These are phyloP conservation scores for Drosophila parabipectinata DNA, from an alignment of 1,140 invertebrate genomes.

Conservation along the genomic window DNA sequence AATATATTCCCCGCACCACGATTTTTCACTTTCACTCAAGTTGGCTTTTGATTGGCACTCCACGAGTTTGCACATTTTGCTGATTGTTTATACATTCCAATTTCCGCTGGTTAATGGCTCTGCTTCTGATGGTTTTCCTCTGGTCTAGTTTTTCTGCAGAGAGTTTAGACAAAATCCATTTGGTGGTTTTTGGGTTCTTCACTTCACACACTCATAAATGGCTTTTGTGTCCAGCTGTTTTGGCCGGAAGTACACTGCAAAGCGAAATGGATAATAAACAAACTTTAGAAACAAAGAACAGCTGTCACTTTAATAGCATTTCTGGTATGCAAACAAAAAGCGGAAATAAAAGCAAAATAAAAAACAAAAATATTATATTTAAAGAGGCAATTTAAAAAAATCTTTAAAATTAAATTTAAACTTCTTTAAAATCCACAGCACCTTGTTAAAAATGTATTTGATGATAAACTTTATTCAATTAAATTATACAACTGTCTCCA, in stretches of 20 bases:
- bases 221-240: constrained; percentile 59
- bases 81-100: constrained; percentile 58
- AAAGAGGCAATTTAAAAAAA: too few species aligned
- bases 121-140: constrained; percentile 19
- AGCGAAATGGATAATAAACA: constrained; percentile 63
- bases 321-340: constrained; percentile 23
- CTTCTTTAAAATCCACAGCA: background rate
- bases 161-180: constrained; percentile 43
- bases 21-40: constrained; percentile 38
- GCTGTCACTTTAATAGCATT: constrained; percentile 13
- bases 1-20: constrained; percentile 39
- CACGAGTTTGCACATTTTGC: constrained; percentile 61
- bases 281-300: constrained; percentile 37
- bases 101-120: constrained; percentile 66
- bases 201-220: constrained; percentile 13
- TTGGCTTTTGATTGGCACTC: constrained; percentile 64
- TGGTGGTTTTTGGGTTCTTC: constrained; percentile 11
- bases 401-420: background rate
- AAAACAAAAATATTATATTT: background rate
- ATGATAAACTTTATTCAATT: too few species aligned
- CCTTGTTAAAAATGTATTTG: background rate
- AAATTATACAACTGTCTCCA: background rate
- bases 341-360: background rate
- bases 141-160: constrained; percentile 12
- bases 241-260: constrained; percentile 66